A percentile compares a stretch with the other conserved stretches of the same genome.
Evolutionary conservation across 1,140 invertebrate species (phyloP).

Genomic region (Drosophila nannoptera): DNA sequence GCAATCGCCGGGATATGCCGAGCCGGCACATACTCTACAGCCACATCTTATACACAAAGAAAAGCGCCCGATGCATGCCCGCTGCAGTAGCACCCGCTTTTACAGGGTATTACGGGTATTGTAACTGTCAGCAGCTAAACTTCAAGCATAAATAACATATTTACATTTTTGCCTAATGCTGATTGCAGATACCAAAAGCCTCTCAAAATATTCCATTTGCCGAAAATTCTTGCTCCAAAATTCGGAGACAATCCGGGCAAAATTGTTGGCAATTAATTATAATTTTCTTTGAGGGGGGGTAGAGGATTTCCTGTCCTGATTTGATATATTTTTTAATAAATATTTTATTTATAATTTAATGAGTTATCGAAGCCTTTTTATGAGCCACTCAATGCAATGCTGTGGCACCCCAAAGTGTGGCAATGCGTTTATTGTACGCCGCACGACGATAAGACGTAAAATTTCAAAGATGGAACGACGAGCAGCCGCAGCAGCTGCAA

Average conservation of each 20-base stretch:
- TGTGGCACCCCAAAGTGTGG: conserved; percentile 30
- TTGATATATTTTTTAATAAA: too few species aligned
- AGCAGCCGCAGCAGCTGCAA: conserved; percentile 10
- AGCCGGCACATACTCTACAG: not conserved
- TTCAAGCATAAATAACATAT: conserved; percentile 41
- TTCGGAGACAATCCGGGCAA: not conserved
- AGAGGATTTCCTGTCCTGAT: too few species aligned
- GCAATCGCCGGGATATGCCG: not conserved
- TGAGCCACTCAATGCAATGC: not conserved
- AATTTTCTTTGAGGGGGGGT: too few species aligned
- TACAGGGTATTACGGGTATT: conserved; percentile 7
- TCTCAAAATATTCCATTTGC: conserved; percentile 18
- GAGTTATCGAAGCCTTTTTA: too few species aligned
- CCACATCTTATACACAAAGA: not conserved
- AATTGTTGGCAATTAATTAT: not conserved
- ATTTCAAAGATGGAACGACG: conserved; percentile 51
- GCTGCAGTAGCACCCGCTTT: not conserved
- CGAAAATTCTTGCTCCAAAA: conserved; percentile 2
- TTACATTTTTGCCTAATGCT: conserved; percentile 47
- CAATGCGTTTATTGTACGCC: conserved; percentile 36
- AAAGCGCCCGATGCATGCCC: not conserved
- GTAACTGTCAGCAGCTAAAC: conserved; percentile 2
- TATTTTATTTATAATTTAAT: too few species aligned
- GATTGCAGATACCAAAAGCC: conserved; percentile 29
- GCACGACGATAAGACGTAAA: conserved; percentile 62